Evolutionary conservation across 2,888 invertebrate genomes (phyloP).

Genomic region (Agrilus mali): DNA sequence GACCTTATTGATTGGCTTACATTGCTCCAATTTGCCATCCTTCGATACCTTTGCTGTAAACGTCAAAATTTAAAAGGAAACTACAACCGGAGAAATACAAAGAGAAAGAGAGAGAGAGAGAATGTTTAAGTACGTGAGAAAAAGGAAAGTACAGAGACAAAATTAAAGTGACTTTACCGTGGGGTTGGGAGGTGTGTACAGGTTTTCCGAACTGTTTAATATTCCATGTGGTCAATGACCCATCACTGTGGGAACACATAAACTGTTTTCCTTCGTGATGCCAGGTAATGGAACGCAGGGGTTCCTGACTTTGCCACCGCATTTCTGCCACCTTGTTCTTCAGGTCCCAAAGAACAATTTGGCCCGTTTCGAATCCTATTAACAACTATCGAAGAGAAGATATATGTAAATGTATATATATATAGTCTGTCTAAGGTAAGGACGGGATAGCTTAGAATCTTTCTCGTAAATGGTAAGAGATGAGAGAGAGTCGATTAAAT

Average conservation of each 20-base stretch:
- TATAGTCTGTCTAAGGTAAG: too few relatives aligned
- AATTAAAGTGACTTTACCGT: conserved; percentile 48
- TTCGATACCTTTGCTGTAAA: conserved; percentile 77
- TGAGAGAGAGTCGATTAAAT: too few relatives aligned
- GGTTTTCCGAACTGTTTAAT: conserved; percentile 66
- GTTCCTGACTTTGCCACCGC: conserved; percentile 65
- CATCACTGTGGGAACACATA: conserved; percentile 92
- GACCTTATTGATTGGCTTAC: conserved; percentile 89
- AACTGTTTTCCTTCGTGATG: conserved; percentile 97
- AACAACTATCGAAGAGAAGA: too few relatives aligned
- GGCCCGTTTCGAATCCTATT: conserved; percentile 92
- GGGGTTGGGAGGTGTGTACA: conserved; percentile 74
- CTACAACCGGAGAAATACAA: too few relatives aligned
- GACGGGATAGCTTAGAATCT: conserved; percentile 14
- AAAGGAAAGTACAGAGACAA: too few relatives aligned
- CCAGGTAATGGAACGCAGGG: conserved; percentile 84
- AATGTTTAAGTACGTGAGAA: too few relatives aligned
- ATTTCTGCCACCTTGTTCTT: conserved; percentile 74
- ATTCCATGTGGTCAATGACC: conserved; percentile 90
- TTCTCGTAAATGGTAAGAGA: background rate
- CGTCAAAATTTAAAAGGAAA: background rate
- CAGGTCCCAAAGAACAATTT: conserved; percentile 93
- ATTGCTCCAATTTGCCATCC: conserved; percentile 85
- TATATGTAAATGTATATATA: too few relatives aligned
- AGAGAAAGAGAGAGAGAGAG: too few relatives aligned